Conservation (phyloP, 2,113 vertebrate genomes). For the Paradoxurus hermaphroditus region DNA sequence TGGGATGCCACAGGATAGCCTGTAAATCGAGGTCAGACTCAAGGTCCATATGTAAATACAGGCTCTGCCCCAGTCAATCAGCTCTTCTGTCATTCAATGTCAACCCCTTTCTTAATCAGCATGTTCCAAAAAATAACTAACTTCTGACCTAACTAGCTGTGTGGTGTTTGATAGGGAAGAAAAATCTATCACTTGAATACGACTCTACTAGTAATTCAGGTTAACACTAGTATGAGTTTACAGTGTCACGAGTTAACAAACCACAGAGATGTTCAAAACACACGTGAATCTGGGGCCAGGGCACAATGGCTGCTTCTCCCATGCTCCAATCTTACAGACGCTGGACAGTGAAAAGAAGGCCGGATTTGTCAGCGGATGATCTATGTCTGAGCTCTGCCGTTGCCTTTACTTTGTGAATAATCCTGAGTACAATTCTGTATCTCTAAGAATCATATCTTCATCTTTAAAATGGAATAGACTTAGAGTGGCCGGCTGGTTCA, state of each 20-base stretch:
- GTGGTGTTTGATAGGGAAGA: background rate
- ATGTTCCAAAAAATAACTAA: conserved; percentile 51
- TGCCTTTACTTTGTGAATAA: background rate
- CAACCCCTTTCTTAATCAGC: conserved; percentile 51
- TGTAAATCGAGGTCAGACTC: conserved; percentile 55
- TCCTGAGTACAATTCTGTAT: background rate
- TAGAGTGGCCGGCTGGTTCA: too few relatives aligned
- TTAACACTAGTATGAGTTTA: background rate
- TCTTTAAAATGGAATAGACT: background rate
- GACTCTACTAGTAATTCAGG: background rate
- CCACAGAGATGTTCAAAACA: background rate
- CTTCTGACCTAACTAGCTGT: conserved; percentile 37
- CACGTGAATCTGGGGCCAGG: background rate
- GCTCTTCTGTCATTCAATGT: conserved; percentile 57
- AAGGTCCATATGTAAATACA: conserved; percentile 24
- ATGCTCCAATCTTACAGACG: background rate
- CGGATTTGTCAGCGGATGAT: background rate
- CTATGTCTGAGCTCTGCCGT: background rate
- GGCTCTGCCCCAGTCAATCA: conserved; percentile 42
- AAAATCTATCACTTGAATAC: background rate
- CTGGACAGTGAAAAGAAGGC: background rate
- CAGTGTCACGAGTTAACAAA: background rate
- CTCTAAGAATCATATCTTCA: background rate
- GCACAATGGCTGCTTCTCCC: background rate
- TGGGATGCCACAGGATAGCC: conserved; percentile 2